phyloP scores from a whole-genome alignment of 2,888 invertebrate species.

The Poecilobothrus nobilitatus region DNA sequence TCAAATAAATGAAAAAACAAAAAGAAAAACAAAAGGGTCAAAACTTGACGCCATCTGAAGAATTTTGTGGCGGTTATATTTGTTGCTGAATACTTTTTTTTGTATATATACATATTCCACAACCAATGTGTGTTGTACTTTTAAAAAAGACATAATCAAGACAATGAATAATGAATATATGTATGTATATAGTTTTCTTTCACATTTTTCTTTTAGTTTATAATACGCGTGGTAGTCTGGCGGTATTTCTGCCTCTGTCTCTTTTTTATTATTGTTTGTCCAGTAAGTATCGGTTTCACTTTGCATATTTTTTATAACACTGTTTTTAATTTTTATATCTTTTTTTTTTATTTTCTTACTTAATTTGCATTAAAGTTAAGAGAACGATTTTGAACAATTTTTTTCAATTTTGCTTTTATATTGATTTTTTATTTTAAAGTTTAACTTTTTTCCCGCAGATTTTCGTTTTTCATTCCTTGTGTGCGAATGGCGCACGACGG shows the following conservation, averaged over 20 bases:
- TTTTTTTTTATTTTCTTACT: neutral
- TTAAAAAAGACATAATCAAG: neutral
- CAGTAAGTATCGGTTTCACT: neutral
- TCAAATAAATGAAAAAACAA: neutral
- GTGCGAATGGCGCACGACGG: neutral
- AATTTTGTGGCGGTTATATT: neutral
- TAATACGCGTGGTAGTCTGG: neutral
- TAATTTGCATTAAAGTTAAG: no score
- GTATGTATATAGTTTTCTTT: neutral
- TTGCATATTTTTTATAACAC: neutral
- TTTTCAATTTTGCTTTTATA: neutral
- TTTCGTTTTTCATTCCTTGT: no score
- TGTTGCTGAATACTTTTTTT: neutral
- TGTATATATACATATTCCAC: no score
- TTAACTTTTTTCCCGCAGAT: no score
- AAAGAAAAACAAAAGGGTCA: neutral
- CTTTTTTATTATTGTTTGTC: neutral
- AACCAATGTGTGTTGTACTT: neutral
- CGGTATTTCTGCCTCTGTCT: neutral
- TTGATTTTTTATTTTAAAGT: neutral
- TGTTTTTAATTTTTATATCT: neutral
- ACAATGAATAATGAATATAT: neutral
- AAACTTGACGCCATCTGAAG: conserved; percentile 1
- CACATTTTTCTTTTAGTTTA: neutral
- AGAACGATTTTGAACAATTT: no score